These are phyloP conservation scores for Myoxocephalus aenaeus DNA, from an alignment of 2,797 vertebrate genomes.

Conservation along the genomic window DNA sequence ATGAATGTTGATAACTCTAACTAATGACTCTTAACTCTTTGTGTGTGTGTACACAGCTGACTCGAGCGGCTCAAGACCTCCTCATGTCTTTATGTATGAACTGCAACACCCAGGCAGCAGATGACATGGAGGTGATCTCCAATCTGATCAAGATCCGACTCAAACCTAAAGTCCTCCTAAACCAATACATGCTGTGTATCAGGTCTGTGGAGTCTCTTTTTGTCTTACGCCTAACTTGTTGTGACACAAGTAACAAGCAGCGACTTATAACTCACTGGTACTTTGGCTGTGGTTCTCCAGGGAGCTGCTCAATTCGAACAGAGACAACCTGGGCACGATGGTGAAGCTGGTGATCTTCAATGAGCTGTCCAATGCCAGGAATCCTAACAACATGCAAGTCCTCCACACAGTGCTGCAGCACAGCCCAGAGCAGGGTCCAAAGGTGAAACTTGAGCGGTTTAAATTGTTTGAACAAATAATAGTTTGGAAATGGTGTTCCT, in stretches of 20 bases:
- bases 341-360: constrained; percentile 99
- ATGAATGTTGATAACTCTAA: background rate
- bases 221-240: background rate
- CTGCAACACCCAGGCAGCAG: constrained; percentile 91
- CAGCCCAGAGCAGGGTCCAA: constrained; percentile 95
- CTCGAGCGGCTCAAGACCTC: constrained; percentile 96
- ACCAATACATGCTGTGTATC: constrained; percentile 97
- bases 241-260: too few species aligned
- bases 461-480: background rate
- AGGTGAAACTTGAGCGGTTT: constrained; percentile 79
- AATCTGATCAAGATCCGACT: constrained; percentile 98
- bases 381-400: constrained; percentile 99
- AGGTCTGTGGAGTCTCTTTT: constrained; percentile 76
- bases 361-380: constrained; percentile 95
- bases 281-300: constrained; percentile 73
- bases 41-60: constrained; percentile 85
- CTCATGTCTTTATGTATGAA: constrained; percentile 99
- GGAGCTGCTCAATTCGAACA: constrained; percentile 94
- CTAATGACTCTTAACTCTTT: background rate
- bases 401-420: constrained; percentile 96
- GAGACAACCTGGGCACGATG: constrained; percentile 95
- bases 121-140: constrained; percentile 97
- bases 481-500: background rate
- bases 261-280: background rate
- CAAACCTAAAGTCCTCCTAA: constrained; percentile 98